phyloP scores from a whole-genome alignment of 2,888 invertebrate genomes.

The Drosophila testacea region DNA sequence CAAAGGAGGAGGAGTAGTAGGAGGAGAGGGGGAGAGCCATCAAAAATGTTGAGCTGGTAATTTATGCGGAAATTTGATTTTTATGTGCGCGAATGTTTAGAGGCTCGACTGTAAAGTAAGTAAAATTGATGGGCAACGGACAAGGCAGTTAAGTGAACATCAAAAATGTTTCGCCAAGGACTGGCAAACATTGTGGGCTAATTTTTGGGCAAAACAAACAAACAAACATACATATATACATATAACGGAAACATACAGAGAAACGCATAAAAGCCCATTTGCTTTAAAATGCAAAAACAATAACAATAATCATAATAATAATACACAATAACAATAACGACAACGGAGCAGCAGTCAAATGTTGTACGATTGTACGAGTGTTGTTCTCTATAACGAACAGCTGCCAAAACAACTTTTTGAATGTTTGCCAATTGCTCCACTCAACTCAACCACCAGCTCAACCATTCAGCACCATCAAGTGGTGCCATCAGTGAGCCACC shows the following conservation, averaged over 20 bases:
- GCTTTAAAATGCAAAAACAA: constrained; percentile 78
- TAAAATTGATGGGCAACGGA: constrained; percentile 77
- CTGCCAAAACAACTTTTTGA: constrained; percentile 59
- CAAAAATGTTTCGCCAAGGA: constrained; percentile 41
- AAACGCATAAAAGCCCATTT: constrained; percentile 61
- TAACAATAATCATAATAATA: constrained; percentile 74
- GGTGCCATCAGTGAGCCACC: not conserved
- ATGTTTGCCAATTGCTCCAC: constrained; percentile 53
- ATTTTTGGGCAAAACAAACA: constrained; percentile 48
- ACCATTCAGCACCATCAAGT: not conserved
- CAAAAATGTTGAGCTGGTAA: constrained; percentile 67
- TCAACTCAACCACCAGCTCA: not conserved
- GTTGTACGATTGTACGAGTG: constrained; percentile 20
- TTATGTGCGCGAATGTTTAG: constrained; percentile 64
- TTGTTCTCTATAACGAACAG: constrained; percentile 42
- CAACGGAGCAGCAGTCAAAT: constrained; percentile 41
- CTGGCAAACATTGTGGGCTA: constrained; percentile 55
- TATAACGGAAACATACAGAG: constrained; percentile 15
- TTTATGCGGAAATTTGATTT: constrained; percentile 78
- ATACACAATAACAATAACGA: constrained; percentile 73
- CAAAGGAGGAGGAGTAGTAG: not conserved
- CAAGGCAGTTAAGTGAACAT: constrained; percentile 70
- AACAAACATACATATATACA: not conserved
- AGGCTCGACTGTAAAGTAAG: constrained; percentile 57
- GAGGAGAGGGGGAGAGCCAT: constrained; percentile 15